phyloP scores from a whole-genome alignment of 92 coral and sea anemone genomes.

The Phenganax stokvisi region DNA sequence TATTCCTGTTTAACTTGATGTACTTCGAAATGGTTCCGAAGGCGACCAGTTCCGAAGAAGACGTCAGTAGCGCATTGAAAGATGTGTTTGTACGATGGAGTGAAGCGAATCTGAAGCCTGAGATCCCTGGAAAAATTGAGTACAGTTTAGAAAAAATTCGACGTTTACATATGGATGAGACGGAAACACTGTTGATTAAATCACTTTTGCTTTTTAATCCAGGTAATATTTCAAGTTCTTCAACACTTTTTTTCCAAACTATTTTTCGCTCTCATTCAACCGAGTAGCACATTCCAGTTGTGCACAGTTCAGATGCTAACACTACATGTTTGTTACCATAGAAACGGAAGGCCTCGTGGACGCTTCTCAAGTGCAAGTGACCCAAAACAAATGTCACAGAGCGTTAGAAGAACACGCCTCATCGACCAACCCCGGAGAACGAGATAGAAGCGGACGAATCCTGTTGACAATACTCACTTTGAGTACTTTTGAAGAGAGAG shows the following conservation, averaged over 20 bases:
- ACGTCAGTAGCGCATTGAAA: slow-evolving; percentile 52
- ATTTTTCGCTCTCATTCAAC: not conserved
- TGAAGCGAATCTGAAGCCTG: slow-evolving; percentile 69
- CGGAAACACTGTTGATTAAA: slow-evolving; percentile 81
- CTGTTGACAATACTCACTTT: slow-evolving; percentile 69
- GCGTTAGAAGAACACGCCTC: slow-evolving; percentile 89
- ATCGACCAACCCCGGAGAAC: slow-evolving; percentile 54
- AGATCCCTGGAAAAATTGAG: slow-evolving; percentile 90
- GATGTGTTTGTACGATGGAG: slow-evolving; percentile 43
- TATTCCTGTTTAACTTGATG: slow-evolving; percentile 87
- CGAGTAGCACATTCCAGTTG: no score
- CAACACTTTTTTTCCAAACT: not conserved
- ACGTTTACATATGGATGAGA: slow-evolving; percentile 73
- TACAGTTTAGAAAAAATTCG: slow-evolving; percentile 80
- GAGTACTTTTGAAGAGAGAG: slow-evolving; percentile 68
- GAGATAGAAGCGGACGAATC: slow-evolving; percentile 81
- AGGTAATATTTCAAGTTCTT: slow-evolving; percentile 47
- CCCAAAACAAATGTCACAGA: slow-evolving; percentile 92
- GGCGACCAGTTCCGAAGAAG: slow-evolving; percentile 58
- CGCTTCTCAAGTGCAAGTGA: slow-evolving; percentile 86
- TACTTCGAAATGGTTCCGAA: slow-evolving; percentile 81
- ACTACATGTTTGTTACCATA: slow-evolving; percentile 2
- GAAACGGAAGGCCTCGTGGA: slow-evolving; percentile 89
- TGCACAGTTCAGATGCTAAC: no score
- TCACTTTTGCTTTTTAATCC: slow-evolving; percentile 92